A percentile compares a stretch with the other conserved stretches of the same genome.
These are phyloP conservation scores for Parapsyche elsis DNA, from an alignment of 1,140 invertebrate species.

Conservation along the genomic window DNA sequence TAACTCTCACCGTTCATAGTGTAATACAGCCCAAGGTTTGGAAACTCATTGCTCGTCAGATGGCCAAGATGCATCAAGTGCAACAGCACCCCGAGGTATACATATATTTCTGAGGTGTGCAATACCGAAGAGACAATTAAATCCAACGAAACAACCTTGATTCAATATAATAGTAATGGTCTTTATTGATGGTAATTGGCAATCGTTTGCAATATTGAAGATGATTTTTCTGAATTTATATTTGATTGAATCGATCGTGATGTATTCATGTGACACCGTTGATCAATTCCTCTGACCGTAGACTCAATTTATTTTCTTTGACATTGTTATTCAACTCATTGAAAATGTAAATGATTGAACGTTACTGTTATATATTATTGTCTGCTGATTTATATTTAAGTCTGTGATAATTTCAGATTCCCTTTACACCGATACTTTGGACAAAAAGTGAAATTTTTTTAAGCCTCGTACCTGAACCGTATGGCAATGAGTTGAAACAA, in stretches of 20 bases:
- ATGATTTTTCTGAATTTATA: background rate
- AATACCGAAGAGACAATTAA: background rate
- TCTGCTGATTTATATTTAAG: background rate
- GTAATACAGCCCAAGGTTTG: conserved; percentile 79
- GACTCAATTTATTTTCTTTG: too few species aligned
- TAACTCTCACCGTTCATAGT: conserved; percentile 77
- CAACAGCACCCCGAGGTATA: conserved; percentile 58
- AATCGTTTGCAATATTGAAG: conserved; percentile 2
- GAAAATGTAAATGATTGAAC: too few species aligned
- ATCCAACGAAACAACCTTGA: background rate
- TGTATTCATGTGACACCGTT: too few species aligned
- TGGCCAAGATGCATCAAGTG: conserved; percentile 85
- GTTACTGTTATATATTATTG: background rate
- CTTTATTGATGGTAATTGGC: background rate
- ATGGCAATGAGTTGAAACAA: conserved; percentile 69
- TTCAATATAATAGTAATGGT: background rate
- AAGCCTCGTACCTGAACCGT: conserved; percentile 72
- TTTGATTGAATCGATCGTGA: background rate
- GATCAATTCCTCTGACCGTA: too few species aligned
- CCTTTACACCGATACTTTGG: conserved; percentile 73
- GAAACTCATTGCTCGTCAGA: conserved; percentile 77
- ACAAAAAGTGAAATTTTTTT: conserved; percentile 76
- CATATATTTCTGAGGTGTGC: background rate
- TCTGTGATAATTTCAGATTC: conserved; percentile 45
- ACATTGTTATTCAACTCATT: too few species aligned